Evolutionary conservation across 2,888 invertebrate genomes (phyloP).

Genomic region (Calameuta filiformis): DNA sequence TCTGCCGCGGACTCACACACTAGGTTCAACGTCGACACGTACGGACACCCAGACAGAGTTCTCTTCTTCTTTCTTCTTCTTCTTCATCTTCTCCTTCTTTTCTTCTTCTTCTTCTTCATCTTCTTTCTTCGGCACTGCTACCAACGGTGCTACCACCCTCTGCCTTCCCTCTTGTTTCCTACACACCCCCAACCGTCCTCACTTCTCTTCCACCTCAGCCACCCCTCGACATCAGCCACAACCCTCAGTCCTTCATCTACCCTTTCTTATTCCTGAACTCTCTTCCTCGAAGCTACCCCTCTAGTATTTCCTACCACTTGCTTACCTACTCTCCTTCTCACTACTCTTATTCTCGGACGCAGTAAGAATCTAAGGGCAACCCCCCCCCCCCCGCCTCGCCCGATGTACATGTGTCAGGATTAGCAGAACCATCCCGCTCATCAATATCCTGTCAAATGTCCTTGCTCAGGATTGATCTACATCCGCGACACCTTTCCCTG

Average conservation of each 20-base stretch:
- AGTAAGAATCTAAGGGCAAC: constrained; percentile 9
- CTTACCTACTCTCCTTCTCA: background rate
- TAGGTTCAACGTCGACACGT: constrained; percentile 1
- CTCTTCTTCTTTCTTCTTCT: constrained; percentile 14
- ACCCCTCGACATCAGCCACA: constrained; percentile 15
- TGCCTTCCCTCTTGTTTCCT: constrained; percentile 7
- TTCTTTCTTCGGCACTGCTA: constrained; percentile 8
- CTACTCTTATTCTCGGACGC: background rate
- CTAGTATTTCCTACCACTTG: background rate
- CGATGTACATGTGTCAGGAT: constrained; percentile 22
- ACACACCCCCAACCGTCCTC: constrained; percentile 2
- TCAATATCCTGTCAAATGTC: constrained; percentile 20
- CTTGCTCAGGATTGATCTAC: background rate
- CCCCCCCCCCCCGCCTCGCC: constrained; percentile 9
- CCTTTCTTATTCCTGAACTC: background rate
- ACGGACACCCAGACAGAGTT: constrained; percentile 14
- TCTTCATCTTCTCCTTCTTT: constrained; percentile 18
- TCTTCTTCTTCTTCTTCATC: constrained; percentile 16
- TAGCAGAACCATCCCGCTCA: constrained; percentile 18
- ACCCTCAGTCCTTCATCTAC: constrained; percentile 8
- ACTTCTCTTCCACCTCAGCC: constrained; percentile 10
- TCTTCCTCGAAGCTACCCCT: background rate
- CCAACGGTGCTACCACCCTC: constrained; percentile 8
- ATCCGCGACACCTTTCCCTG: background rate
- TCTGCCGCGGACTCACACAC: constrained; percentile 12